Conservation (phyloP, 2,888 invertebrate genomes). For the Platerodrilus igneus region DNA sequence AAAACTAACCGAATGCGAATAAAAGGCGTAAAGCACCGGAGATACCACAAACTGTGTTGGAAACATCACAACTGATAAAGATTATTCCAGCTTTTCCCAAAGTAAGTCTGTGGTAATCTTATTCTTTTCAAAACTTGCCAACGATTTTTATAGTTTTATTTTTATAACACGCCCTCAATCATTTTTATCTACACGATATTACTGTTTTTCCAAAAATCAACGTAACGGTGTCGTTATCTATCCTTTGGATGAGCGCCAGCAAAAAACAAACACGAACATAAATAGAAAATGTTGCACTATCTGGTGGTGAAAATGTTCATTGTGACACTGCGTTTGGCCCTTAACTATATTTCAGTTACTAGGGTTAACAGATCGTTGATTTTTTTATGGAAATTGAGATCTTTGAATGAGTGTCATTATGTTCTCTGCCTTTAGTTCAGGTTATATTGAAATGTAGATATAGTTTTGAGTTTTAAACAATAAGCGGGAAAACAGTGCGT, state of each 20-base stretch:
- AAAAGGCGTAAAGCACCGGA: constrained; percentile 38
- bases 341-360: constrained; percentile 26
- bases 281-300: constrained; percentile 38
- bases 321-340: constrained; percentile 30
- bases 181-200: constrained; percentile 1
- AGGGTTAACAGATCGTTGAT: constrained; percentile 21
- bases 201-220: not conserved
- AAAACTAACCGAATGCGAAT: constrained; percentile 45
- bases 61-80: constrained; percentile 44
- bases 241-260: constrained; percentile 37
- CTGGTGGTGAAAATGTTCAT: constrained; percentile 37
- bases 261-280: constrained; percentile 42
- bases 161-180: not conserved
- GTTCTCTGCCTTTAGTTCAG: no score
- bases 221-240: constrained; percentile 20
- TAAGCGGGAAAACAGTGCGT: no score
- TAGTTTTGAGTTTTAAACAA: no score
- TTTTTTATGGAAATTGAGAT: no score
- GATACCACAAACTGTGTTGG: constrained; percentile 35
- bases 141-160: not conserved
- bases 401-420: no score
- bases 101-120: constrained; percentile 10
- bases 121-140: constrained; percentile 2
- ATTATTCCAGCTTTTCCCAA: constrained; percentile 31
- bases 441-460: no score